A percentile compares a stretch with the other conserved stretches of the same genome.
Conservation (phyloP, 2,797 vertebrate genomes). For the Psittacula echo region DNA sequence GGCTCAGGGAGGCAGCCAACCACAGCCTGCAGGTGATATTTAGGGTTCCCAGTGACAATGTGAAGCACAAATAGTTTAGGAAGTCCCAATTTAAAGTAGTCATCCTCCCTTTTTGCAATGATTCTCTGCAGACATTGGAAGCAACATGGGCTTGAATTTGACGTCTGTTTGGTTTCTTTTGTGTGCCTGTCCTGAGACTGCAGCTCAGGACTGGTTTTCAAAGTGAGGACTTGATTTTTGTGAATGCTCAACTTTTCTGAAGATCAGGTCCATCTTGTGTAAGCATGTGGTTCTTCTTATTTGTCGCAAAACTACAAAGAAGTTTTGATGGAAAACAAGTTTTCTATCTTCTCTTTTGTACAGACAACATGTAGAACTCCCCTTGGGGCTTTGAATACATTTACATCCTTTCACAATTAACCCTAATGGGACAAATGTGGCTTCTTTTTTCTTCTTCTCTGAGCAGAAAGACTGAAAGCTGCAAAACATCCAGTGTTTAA, state of each 20-base stretch:
- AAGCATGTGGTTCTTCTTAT: conserved; percentile 46
- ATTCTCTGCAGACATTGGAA: neutral
- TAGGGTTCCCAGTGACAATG: neutral
- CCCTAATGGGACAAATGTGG: conserved; percentile 77
- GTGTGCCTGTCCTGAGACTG: neutral
- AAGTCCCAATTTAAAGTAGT: neutral
- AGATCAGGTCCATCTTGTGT: conserved; percentile 14
- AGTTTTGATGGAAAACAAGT: conserved; percentile 70
- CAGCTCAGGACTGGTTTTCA: neutral
- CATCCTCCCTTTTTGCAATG: neutral
- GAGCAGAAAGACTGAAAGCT: conserved; percentile 73
- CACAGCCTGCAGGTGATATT: neutral
- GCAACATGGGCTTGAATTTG: neutral
- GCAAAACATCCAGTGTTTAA: conserved; percentile 78
- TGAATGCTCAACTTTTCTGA: neutral
- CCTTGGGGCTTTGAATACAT: conserved; percentile 75
- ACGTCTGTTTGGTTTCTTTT: neutral
- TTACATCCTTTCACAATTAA: conserved; percentile 79
- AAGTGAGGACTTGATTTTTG: neutral
- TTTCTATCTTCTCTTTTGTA: conserved; percentile 67
- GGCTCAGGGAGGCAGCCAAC: neutral
- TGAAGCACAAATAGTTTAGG: neutral
- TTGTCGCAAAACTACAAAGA: conserved; percentile 52
- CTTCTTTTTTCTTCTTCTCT: conserved; percentile 37
- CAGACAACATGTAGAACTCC: conserved; percentile 72